These are phyloP conservation scores for Atta cephalotes DNA, from an alignment of 1,140 invertebrate species.

Conservation along the genomic window DNA sequence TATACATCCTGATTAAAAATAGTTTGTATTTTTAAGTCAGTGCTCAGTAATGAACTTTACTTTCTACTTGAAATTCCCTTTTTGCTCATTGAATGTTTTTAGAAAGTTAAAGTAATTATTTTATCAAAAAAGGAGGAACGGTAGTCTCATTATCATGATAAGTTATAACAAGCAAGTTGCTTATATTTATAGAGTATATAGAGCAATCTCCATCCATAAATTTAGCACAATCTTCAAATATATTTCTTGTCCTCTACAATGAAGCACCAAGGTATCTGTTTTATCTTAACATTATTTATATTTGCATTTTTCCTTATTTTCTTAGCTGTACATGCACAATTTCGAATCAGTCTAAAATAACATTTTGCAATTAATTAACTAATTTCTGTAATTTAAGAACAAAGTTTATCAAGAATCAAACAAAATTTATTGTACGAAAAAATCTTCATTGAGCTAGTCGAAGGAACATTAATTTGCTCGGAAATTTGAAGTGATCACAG, in stretches of 20 bases:
- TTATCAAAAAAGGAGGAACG: neutral
- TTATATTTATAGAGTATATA: slow-evolving; percentile 11
- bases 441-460: neutral
- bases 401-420: neutral
- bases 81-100: neutral
- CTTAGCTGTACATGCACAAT: neutral
- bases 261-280: neutral
- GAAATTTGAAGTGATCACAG: neutral
- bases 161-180: slow-evolving; percentile 20
- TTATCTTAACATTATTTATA: neutral
- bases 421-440: neutral
- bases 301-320: neutral
- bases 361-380: neutral
- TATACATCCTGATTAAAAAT: too few relatives aligned
- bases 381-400: neutral
- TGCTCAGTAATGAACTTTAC: neutral
- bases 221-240: neutral
- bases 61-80: neutral
- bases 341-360: neutral
- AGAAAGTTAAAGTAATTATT: slow-evolving; percentile 28
- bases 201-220: slow-evolving; percentile 5
- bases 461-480: neutral
- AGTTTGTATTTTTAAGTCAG: neutral
- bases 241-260: neutral
- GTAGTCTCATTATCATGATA: slow-evolving; percentile 1